Evolutionary conservation across 2,888 invertebrate genomes (phyloP).

Genomic region (Dryocosmus kuriphilus): DNA sequence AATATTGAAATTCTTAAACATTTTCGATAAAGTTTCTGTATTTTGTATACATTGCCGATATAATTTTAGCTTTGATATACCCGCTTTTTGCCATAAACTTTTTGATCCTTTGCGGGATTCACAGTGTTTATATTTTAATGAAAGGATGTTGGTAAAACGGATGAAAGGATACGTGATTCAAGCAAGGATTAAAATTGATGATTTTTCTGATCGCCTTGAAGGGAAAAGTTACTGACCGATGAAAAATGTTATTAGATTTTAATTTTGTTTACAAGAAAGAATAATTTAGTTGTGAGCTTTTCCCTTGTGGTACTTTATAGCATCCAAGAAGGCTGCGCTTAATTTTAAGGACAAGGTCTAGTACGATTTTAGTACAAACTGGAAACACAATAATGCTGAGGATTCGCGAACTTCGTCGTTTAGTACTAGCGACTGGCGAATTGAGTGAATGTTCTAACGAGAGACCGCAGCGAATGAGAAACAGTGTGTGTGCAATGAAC

Average conservation of each 20-base stretch:
- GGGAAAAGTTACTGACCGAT: background rate
- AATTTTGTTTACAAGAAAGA: background rate
- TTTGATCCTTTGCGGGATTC: background rate
- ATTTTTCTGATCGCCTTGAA: background rate
- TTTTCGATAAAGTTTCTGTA: background rate
- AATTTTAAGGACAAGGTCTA: slow-evolving; percentile 34
- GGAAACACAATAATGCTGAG: slow-evolving; percentile 58
- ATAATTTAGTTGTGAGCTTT: background rate
- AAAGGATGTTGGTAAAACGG: background rate
- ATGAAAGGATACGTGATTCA: background rate
- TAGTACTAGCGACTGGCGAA: slow-evolving; percentile 45
- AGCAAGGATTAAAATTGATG: background rate
- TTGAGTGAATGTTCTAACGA: slow-evolving; percentile 14
- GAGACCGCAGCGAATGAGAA: slow-evolving; percentile 15
- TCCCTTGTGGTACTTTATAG: background rate
- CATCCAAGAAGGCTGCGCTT: slow-evolving; percentile 26
- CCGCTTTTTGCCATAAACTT: background rate
- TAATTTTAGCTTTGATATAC: background rate
- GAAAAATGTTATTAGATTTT: background rate
- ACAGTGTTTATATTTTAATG: background rate
- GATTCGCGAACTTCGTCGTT: slow-evolving; percentile 41
- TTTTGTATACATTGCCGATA: background rate
- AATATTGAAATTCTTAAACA: background rate
- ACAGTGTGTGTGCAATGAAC: slow-evolving; percentile 27
- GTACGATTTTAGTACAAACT: slow-evolving; percentile 58